phyloP scores from a whole-genome alignment of 2,113 vertebrate genomes.

The Centropristis striata region DNA sequence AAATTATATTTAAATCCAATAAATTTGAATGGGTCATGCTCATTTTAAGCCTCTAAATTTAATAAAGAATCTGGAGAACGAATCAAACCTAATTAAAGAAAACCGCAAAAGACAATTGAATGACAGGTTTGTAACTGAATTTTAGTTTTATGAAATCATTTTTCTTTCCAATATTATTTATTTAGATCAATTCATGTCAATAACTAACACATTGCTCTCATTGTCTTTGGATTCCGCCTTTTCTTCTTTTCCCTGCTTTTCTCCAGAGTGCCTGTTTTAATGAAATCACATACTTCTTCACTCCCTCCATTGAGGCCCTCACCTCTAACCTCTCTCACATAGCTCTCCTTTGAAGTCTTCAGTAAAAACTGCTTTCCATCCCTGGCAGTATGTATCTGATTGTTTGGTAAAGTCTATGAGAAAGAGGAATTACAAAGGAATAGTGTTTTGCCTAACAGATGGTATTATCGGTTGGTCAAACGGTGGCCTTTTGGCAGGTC shows the following conservation, averaged over 20 bases:
- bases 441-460: slow-evolving; percentile 66
- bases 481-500: slow-evolving; percentile 61
- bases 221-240: background rate
- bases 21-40: background rate
- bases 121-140: background rate
- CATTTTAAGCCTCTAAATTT: background rate
- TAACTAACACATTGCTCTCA: background rate
- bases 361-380: slow-evolving; percentile 21
- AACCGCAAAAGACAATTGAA: background rate
- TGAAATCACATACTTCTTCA: slow-evolving; percentile 43
- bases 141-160: background rate
- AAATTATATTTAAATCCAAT: slow-evolving; percentile 8
- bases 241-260: background rate
- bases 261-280: slow-evolving; percentile 33
- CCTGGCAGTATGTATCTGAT: slow-evolving; percentile 46
- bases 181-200: background rate
- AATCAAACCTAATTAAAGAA: background rate
- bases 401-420: slow-evolving; percentile 76
- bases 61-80: background rate
- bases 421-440: slow-evolving; percentile 65
- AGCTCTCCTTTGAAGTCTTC: slow-evolving; percentile 56
- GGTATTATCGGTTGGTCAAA: slow-evolving; percentile 60
- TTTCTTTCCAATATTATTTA: background rate
- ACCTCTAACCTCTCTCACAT: slow-evolving; percentile 59
- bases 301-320: slow-evolving; percentile 27